Evolutionary conservation across 2,797 vertebrate species (phyloP), one percentile per base, ranked within the genome.

Genomic region (Thalassophryne amazonica): DNA sequence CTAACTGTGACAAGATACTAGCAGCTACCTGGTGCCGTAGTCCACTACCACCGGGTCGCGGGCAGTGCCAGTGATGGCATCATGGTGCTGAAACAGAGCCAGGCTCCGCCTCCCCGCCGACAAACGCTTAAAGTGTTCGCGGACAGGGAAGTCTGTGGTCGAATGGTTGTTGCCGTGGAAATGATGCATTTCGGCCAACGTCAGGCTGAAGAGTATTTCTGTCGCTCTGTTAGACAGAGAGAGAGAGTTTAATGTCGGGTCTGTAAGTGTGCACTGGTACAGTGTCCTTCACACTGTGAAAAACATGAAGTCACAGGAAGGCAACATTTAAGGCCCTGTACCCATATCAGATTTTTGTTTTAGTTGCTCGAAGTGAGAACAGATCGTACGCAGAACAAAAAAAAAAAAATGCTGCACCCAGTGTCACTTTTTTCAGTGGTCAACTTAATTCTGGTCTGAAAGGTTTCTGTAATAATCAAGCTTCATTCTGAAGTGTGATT

Each of bases 41-140:
- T 98, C 95, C 7, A 93, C 84, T 42, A 94, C 93, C 4, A 98
- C 95, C 57, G 89, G 92, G 14, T 96, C 94, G 40, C 94, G 94
- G 6, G 89, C 74, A 0, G 95, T 98, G 63, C 95, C 95, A 6
- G 95, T 84, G 45, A 98, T 91, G 1, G 92, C 95, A 22, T 98
- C 95, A 8, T 98, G 95, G 63, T 98, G 95, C 56, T 98, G 95
- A 73, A 98, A 98, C 1, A 98, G 86, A 5, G 88, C 95, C 20
- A 97, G 61, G 68, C 86, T 94, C 36, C 90, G 90, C 56, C 95
- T 91, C 39, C 91, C 93, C 17, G 82, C 85, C 18, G 83, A 91
- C 64, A 98, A 79, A 6, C 76, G 65, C 47, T 56, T 77, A 28
- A 93, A 96, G 55, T 90, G 84, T 18, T 91, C 78, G 0, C 24